phyloP scores from a whole-genome alignment of 2,113 vertebrate species.

The Notothenia coriiceps region DNA sequence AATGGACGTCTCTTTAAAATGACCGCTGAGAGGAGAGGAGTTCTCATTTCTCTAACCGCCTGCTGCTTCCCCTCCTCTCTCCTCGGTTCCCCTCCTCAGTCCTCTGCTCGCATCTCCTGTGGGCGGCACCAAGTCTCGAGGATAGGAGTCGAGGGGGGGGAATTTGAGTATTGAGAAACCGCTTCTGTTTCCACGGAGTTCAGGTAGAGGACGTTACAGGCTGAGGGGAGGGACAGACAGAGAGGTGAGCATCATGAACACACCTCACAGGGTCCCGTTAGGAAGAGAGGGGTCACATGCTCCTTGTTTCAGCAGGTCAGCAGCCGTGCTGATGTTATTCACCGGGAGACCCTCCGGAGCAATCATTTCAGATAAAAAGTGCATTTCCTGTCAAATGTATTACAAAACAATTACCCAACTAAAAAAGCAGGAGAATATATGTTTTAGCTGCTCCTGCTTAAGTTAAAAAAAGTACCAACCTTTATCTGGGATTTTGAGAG shows the following conservation, averaged over 20 bases:
- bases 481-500: constrained; percentile 88
- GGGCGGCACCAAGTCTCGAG: no score
- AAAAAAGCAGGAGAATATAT: not conserved
- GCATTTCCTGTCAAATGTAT: not conserved
- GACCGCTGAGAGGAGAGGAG: no score
- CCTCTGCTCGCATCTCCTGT: no score
- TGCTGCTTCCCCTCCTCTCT: no score
- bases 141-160: no score
- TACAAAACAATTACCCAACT: not conserved
- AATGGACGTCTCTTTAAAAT: no score
- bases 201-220: constrained; percentile 93
- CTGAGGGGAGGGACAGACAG: constrained; percentile 56
- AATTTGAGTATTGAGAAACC: no score
- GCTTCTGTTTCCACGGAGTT: constrained; percentile 90
- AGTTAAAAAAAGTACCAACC: constrained; percentile 73
- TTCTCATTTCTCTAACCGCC: no score
- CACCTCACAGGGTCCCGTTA: not conserved
- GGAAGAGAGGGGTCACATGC: constrained; percentile 82
- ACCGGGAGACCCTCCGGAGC: constrained; percentile 78
- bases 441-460: not conserved
- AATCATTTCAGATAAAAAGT: not conserved
- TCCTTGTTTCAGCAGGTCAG: constrained; percentile 92
- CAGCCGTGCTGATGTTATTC: constrained; percentile 92
- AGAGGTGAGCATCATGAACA: not conserved
- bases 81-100: no score